Conservation (phyloP, 2,113 vertebrate species). For the Peromyscus maniculatus region DNA sequence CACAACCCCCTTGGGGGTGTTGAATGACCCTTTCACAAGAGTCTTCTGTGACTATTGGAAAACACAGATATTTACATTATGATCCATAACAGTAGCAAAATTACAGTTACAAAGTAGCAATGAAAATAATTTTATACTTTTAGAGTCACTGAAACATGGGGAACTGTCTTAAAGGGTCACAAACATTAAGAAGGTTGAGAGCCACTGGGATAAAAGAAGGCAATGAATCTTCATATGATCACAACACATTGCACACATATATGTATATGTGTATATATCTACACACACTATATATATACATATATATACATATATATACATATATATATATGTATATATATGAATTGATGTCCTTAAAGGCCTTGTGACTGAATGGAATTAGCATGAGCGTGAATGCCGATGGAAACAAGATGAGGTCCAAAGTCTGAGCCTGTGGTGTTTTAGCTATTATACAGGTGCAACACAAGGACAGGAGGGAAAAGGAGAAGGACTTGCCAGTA, state of each 20-base stretch:
- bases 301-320: too few species aligned
- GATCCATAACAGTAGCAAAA: not conserved
- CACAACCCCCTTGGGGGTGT: not conserved
- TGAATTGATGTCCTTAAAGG: not conserved
- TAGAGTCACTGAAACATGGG: not conserved
- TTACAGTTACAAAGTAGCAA: not conserved
- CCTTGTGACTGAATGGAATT: not conserved
- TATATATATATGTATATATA: too few species aligned
- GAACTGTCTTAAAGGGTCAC: not conserved
- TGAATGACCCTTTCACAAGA: not conserved
- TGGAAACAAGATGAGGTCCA: not conserved
- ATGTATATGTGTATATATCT: too few species aligned
- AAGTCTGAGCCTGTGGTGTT: not conserved
- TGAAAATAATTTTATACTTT: not conserved
- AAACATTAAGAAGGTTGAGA: not conserved
- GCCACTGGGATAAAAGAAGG: not conserved
- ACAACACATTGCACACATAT: too few species aligned
- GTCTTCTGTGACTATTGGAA: not conserved
- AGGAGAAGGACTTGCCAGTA: not conserved
- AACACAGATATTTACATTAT: not conserved
- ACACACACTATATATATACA: too few species aligned
- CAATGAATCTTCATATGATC: not conserved
- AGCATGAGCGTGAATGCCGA: not conserved
- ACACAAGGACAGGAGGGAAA: too few species aligned
- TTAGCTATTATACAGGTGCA: not conserved